These are phyloP conservation scores for Pseudopleuronectes americanus DNA, from an alignment of 2,797 vertebrate species.

Conservation along the genomic window DNA sequence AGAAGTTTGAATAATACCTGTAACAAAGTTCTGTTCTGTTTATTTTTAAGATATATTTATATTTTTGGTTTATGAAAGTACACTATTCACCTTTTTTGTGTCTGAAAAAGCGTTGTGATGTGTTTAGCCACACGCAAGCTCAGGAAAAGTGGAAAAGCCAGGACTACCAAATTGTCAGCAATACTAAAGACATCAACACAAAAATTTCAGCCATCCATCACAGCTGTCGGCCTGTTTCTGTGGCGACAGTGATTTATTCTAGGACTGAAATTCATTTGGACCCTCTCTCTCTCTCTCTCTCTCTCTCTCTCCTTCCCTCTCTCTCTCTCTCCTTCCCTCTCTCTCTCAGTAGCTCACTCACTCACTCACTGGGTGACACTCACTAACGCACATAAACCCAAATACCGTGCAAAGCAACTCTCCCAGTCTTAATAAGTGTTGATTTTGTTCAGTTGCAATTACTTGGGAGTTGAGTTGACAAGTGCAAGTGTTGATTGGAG, in stretches of 20 bases:
- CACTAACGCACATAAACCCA: slow-evolving; percentile 55
- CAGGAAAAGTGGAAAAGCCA: slow-evolving; percentile 78
- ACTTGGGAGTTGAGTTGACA: slow-evolving; percentile 53
- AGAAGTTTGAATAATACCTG: background rate
- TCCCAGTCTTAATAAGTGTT: slow-evolving; percentile 61
- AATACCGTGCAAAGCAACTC: slow-evolving; percentile 56
- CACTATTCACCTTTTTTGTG: slow-evolving; percentile 28
- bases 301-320: background rate
- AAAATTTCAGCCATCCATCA: slow-evolving; percentile 88
- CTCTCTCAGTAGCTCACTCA: background rate
- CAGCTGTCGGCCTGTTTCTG: slow-evolving; percentile 83
- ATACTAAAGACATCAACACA: slow-evolving; percentile 89
- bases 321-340: slow-evolving; percentile 6
- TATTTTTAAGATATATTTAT: background rate
- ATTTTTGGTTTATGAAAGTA: background rate
- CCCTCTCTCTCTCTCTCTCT: slow-evolving; percentile 58
- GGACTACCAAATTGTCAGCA: slow-evolving; percentile 87
- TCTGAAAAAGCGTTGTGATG: slow-evolving; percentile 60
- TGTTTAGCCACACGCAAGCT: slow-evolving; percentile 73
- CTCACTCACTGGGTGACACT: slow-evolving; percentile 45
- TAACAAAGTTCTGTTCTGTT: background rate
- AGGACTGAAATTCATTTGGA: slow-evolving; percentile 84
- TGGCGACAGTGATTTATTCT: slow-evolving; percentile 89
- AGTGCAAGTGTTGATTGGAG: slow-evolving; percentile 67
- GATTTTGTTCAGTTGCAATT: slow-evolving; percentile 63